A percentile compares a stretch with the other conserved stretches of the same genome.
Evolutionary conservation across 2,797 vertebrate species (phyloP).

Genomic region (Atherinosoma microstoma): DNA sequence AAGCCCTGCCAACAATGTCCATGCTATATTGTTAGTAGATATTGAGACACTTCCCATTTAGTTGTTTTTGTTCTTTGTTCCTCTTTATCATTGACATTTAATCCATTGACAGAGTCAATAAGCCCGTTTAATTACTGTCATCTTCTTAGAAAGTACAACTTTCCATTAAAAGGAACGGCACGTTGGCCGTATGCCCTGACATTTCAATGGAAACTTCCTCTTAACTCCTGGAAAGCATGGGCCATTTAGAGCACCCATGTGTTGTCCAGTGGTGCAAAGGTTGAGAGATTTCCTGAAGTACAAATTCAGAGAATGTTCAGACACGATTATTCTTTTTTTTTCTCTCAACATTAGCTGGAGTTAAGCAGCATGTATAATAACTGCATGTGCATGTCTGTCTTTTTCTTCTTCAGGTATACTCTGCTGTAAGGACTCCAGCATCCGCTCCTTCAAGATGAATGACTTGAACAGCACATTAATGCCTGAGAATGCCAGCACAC

Average conservation of each 20-base stretch:
- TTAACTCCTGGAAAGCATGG: constrained; percentile 44
- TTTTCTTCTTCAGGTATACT: constrained; percentile 13
- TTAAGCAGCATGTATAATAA: neutral
- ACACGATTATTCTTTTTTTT: neutral
- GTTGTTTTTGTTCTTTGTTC: neutral
- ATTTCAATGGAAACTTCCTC: constrained; percentile 44
- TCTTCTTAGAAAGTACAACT: constrained; percentile 28
- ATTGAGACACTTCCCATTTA: neutral
- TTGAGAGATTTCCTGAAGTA: constrained; percentile 7
- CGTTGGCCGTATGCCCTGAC: constrained; percentile 52
- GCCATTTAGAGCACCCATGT: constrained; percentile 4
- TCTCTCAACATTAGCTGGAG: neutral
- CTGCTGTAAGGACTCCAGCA: constrained; percentile 10
- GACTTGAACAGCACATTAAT: constrained; percentile 28
- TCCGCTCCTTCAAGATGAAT: constrained; percentile 60
- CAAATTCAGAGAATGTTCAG: constrained; percentile 10
- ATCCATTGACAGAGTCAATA: constrained; percentile 10
- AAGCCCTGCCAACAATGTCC: too few relatives aligned
- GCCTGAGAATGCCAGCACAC: constrained; percentile 24
- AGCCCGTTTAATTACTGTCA: constrained; percentile 19
- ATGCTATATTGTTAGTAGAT: neutral
- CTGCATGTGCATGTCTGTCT: constrained; percentile 12
- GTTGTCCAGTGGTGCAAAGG: constrained; percentile 8
- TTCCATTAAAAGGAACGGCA: constrained; percentile 45
- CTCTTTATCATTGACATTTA: neutral